These are phyloP conservation scores for Lacerta agilis DNA, from an alignment of 2,797 vertebrate species.

Conservation along the genomic window DNA sequence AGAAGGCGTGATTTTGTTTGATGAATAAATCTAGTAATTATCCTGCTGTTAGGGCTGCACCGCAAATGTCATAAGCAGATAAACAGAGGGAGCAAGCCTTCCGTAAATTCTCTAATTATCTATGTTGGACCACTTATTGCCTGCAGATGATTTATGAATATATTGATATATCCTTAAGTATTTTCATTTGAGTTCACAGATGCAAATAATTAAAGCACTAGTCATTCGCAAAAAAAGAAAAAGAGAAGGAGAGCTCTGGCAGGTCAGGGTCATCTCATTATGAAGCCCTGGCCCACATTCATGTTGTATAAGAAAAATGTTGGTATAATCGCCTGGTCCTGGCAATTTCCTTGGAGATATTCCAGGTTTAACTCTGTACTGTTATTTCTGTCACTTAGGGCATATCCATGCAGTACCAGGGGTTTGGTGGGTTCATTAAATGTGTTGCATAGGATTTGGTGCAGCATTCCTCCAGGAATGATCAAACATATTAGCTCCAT, in stretches of 20 bases:
- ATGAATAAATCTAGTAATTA: constrained; percentile 99
- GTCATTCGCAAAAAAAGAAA: constrained; percentile 78
- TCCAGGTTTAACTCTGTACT: constrained; percentile 33
- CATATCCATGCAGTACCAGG: not conserved
- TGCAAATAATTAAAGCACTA: constrained; percentile 92
- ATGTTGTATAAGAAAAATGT: constrained; percentile 50
- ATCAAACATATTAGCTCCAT: not conserved
- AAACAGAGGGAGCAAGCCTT: constrained; percentile 93
- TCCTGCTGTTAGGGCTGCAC: constrained; percentile 89
- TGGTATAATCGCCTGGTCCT: constrained; percentile 53
- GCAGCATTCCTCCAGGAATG: not conserved
- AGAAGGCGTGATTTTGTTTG: constrained; percentile 94
- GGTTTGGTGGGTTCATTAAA: not conserved
- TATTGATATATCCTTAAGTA: constrained; percentile 90
- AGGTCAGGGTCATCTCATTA: constrained; percentile 84
- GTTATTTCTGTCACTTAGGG: constrained; percentile 3
- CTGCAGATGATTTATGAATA: constrained; percentile 91
- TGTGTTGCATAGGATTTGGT: not conserved
- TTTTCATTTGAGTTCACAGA: constrained; percentile 91
- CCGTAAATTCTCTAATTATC: constrained; percentile 94
- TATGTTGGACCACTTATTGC: constrained; percentile 84
- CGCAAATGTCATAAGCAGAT: constrained; percentile 98
- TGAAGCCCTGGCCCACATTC: constrained; percentile 64
- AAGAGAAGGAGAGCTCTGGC: constrained; percentile 51
- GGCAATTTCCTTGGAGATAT: constrained; percentile 49